phyloP scores from a whole-genome alignment of 1,140 invertebrate genomes.

The Mactra quadrangularis region DNA sequence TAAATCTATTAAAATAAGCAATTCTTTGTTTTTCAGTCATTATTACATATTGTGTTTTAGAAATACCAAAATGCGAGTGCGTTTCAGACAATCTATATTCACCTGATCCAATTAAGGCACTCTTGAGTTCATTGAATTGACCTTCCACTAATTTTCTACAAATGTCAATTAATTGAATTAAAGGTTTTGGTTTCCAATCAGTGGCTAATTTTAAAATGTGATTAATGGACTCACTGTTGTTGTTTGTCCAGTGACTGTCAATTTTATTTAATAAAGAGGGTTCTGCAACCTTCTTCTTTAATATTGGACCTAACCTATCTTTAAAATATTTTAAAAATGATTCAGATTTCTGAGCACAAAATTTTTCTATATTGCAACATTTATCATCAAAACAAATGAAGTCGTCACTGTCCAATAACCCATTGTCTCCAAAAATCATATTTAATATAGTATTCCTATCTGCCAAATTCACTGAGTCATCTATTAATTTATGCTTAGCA shows the following conservation, averaged over 20 bases:
- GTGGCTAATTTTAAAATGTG: conserved; percentile 30
- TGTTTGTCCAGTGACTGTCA: conserved; percentile 59
- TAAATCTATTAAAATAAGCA: no score
- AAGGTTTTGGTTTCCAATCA: conserved; percentile 41
- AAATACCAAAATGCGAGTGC: no score
- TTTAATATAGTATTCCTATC: conserved; percentile 27
- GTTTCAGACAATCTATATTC: no score
- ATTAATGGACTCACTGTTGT: conserved; percentile 48
- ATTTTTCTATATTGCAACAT: conserved; percentile 17
- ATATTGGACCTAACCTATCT: not conserved
- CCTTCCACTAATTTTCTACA: conserved; percentile 1
- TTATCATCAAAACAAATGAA: conserved; percentile 54
- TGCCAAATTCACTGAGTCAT: not conserved
- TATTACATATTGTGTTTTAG: no score
- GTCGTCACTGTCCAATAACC: conserved; percentile 41
- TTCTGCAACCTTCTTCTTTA: conserved; percentile 23
- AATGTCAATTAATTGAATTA: conserved; percentile 16
- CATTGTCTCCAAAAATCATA: conserved; percentile 39
- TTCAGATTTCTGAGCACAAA: conserved; percentile 21
- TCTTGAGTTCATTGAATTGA: conserved; percentile 20
- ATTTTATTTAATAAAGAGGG: not conserved
- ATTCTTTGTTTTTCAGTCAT: no score
- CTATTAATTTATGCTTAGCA: conserved; percentile 32
- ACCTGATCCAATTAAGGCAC: no score
- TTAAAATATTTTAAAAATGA: conserved; percentile 57